These are phyloP conservation scores for Urocyon cinereoargenteus DNA, from an alignment of 2,797 vertebrate genomes.

Conservation along the genomic window DNA sequence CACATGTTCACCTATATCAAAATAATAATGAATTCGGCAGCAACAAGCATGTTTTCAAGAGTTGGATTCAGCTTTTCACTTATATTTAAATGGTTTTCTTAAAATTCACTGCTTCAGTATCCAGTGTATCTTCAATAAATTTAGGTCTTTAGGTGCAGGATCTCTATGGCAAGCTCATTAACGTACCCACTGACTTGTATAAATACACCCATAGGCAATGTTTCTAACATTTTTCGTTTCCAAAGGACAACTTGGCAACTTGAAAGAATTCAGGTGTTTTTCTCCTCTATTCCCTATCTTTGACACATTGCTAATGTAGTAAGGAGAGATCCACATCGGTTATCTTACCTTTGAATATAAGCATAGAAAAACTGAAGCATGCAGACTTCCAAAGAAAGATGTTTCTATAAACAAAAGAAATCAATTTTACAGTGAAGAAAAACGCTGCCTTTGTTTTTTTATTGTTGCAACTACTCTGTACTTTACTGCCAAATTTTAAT, in stretches of 20 bases:
- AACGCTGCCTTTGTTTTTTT: not conserved
- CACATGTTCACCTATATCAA: not conserved
- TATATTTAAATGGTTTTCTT: slow-evolving; percentile 43
- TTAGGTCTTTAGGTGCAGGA: not conserved
- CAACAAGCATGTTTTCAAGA: not conserved
- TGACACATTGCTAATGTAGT: not conserved
- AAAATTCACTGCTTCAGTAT: slow-evolving; percentile 26
- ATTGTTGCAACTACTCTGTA: slow-evolving; percentile 22
- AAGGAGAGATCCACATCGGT: not conserved
- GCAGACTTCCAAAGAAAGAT: slow-evolving; percentile 98
- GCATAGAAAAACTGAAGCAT: slow-evolving; percentile 99
- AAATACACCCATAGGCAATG: not conserved
- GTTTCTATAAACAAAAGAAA: slow-evolving; percentile 92
- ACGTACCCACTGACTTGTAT: not conserved
- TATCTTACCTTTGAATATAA: slow-evolving; percentile 97
- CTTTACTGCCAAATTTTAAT: slow-evolving; percentile 52
- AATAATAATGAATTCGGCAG: slow-evolving; percentile 17
- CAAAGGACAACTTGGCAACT: not conserved
- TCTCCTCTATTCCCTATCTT: not conserved
- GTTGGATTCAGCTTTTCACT: slow-evolving; percentile 6
- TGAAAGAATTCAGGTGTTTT: slow-evolving; percentile 3
- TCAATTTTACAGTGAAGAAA: slow-evolving; percentile 65
- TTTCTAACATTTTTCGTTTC: slow-evolving; percentile 38
- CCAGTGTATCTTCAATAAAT: not conserved
- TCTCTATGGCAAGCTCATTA: not conserved